These are phyloP conservation scores for Lytechinus pictus DNA, from an alignment of 35 echinoderm and acorn worm genomes.

Conservation along the genomic window DNA sequence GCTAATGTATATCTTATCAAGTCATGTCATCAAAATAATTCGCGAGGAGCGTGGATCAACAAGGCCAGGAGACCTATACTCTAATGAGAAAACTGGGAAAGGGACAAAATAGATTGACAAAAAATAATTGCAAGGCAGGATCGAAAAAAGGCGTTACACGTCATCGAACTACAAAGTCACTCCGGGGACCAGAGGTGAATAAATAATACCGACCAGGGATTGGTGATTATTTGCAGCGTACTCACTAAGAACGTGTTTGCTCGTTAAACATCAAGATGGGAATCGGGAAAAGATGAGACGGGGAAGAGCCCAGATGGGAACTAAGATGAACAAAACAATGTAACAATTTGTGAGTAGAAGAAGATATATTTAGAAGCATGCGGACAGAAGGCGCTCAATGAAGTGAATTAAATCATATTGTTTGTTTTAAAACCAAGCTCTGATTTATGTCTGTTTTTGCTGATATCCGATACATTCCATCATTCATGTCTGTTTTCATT, in stretches of 20 bases:
- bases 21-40: conserved; percentile 5
- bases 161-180: conserved; percentile 18
- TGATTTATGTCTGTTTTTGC: too few relatives aligned
- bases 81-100: background rate
- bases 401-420: background rate
- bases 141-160: conserved; percentile 2
- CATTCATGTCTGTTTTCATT: too few relatives aligned
- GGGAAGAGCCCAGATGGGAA: background rate
- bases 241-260: background rate
- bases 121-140: background rate
- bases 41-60: background rate
- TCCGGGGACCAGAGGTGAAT: background rate
- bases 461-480: too few relatives aligned
- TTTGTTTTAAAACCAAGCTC: too few relatives aligned
- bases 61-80: background rate
- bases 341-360: background rate
- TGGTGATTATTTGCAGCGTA: conserved; percentile 10
- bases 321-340: background rate
- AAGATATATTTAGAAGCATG: background rate
- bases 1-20: conserved; percentile 20
- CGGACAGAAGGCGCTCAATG: background rate
- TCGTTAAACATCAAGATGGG: conserved; percentile 18
- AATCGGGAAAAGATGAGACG: background rate
- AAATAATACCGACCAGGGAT: background rate
- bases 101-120: background rate